Conservation (phyloP, 2,888 invertebrate species). For the Pammene fasciana region DNA sequence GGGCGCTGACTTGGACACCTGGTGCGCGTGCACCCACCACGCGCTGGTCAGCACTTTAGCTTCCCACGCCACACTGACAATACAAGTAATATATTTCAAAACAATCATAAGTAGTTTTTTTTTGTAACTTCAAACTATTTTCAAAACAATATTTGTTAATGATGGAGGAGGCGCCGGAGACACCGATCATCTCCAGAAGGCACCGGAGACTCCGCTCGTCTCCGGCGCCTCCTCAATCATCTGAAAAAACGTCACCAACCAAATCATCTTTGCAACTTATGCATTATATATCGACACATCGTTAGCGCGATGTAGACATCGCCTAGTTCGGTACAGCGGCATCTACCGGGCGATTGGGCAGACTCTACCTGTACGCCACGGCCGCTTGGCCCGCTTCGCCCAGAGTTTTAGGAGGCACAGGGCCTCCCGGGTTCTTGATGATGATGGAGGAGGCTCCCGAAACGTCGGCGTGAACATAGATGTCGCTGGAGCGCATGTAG, state of each 20-base stretch:
- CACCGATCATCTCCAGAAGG: too few relatives aligned
- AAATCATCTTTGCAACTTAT: not conserved
- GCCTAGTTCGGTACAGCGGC: not conserved
- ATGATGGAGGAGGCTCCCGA: conserved; percentile 96
- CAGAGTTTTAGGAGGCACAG: conserved; percentile 95
- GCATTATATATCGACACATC: not conserved
- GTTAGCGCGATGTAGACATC: conserved; percentile 1
- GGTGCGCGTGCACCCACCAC: conserved; percentile 98
- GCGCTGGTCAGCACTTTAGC: conserved; percentile 97
- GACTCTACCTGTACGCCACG: conserved; percentile 89
- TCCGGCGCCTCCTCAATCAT: too few relatives aligned
- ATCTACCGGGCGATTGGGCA: not conserved
- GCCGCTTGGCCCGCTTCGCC: conserved; percentile 99
- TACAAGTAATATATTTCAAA: not conserved
- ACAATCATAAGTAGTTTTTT: too few relatives aligned
- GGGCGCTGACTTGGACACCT: conserved; percentile 98
- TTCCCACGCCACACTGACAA: conserved; percentile 96
- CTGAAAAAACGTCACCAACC: too few relatives aligned
- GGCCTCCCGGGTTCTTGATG: conserved; percentile 87
- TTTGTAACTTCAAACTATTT: too few relatives aligned
- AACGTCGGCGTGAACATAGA: conserved; percentile 98
- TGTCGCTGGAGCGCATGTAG: conserved; percentile 91
- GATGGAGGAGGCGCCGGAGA: too few relatives aligned
- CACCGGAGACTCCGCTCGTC: too few relatives aligned
- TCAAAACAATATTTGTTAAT: too few relatives aligned